Evolutionary conservation across 2,113 vertebrate genomes (phyloP).

Genomic region (Cryptotis parvus): DNA sequence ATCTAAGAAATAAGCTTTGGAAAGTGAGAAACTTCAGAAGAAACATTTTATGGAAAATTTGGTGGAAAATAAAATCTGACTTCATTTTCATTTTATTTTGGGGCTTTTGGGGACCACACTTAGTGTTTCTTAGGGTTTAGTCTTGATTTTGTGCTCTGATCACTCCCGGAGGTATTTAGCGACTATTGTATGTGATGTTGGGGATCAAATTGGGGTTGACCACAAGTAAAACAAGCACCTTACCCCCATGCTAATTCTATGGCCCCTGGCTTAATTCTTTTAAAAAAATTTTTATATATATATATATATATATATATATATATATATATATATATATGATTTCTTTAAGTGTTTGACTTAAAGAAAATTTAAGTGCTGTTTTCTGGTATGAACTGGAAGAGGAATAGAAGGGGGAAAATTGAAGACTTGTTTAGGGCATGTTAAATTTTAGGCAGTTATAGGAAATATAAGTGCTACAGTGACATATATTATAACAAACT

Average conservation of each 20-base stretch:
- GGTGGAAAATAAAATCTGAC: background rate
- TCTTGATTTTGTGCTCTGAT: too few species aligned
- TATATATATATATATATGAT: too few species aligned
- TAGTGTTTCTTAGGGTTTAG: too few species aligned
- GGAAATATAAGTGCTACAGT: background rate
- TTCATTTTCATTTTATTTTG: background rate
- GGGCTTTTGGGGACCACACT: background rate
- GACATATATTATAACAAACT: background rate
- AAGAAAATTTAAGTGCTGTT: background rate
- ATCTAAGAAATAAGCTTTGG: constrained; percentile 19
- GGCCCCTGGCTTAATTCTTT: too few species aligned
- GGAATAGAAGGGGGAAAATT: background rate
- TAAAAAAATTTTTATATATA: too few species aligned
- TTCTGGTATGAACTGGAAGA: background rate
- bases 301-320: too few species aligned
- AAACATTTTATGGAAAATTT: background rate
- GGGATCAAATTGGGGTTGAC: too few species aligned
- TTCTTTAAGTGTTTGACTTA: background rate
- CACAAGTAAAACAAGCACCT: too few species aligned
- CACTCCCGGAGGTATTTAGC: too few species aligned
- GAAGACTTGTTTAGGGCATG: background rate
- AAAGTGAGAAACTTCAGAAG: background rate
- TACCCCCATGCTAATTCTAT: too few species aligned
- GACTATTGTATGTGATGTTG: too few species aligned
- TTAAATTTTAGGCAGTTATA: background rate